Base-by-base conservation (phyloP, 2,797 vertebrate genomes). In the Sebastes umbrosus region DNA sequence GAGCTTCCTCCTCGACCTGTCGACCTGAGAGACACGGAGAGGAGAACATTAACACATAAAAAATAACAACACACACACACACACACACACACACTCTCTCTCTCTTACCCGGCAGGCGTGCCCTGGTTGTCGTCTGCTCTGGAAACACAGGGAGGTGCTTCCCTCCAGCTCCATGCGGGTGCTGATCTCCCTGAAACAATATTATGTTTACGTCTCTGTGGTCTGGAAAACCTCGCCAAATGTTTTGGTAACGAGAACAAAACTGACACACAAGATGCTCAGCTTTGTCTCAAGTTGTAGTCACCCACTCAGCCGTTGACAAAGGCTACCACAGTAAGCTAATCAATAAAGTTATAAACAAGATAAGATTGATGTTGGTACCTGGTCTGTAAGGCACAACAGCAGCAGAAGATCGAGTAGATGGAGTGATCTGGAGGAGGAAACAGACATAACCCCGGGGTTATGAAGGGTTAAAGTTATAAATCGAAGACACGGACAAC, bases 351-450 rank as follows among this genome's bases (percentile, higher is more conserved):
- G 12, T 14, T 39, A 39, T 36, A 13, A 36, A 36, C 12, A 36
- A 13, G 34, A 36, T 36, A 36, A 36, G 34, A 36, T 36, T 13
- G 46, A 11, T 9, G 16, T 0, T 1, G 25, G 25, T 94, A 97
- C 97, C 97, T 95, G 84, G 94, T 95, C 86, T 96, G 96, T 14
- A 94, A 8, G 18, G 85, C 68, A n/a, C 93, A 94, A 75, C 96
- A 97, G 83, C 97, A 97, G 85, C 97, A 97, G 94, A 97, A 96
- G 67, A 97, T 63, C 0, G 96, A 97, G 85, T 92, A 95, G 84
- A 95, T 92, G 75, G 95, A 95, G n/a, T 95, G 95, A 94, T 96
- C 97, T 97, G 94, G 3, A 81, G 34, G 34, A 36, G 34, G 34
- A 36, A 36, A 36, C 34, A 36, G 34, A 36, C 34, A 36, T 36